Evolutionary conservation across 2,797 vertebrate species (phyloP), one percentile per base, ranked within the genome.

Genomic region (Spondyliosoma cantharus): DNA sequence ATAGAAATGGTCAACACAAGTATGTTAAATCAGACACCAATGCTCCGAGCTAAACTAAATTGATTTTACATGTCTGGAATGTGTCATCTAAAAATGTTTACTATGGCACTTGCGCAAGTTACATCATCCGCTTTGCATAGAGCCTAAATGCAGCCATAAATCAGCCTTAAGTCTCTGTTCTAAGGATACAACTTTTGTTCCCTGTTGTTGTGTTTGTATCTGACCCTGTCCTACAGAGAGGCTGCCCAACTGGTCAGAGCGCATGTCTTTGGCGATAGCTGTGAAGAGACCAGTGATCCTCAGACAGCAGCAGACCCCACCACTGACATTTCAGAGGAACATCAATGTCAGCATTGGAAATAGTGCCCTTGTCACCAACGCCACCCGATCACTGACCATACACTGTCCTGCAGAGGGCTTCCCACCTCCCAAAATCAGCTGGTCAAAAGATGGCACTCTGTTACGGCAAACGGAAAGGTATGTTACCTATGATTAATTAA

Each of bases 391-490:
- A 61, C 84, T 98, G 75, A 94, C 90, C 64, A 89, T 98, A 2
- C 82, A 94, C 9, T 98, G 97, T 89, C 82, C 93, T 62, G 90
- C 90, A 4, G 65, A 85, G 22, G 92, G 91, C 45, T 71, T 76
- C 37, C 83, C 91, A 3, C 92, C 91, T 69, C 93, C 93, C 75
- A 93, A 88, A 15, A 90, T 96, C 6, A 91, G 86, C 19, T 98
- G 97, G 97, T 96, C 90, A 78, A 98, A 96, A 93, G 95, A 98
- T 75, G 96, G 96, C 3, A 64, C 82, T 3, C 75, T 76, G 12
- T 76, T 98, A 49, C 95, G 90, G 54, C 87, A 87, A 17, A 95
- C 90, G 22, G 87, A 89, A 19, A 97, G 95, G 97, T 98, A 93
- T 64, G 52, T 17, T 3, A 29, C 29, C 29, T 29, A 29, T 29